Evolutionary conservation across 1,140 invertebrate species (phyloP).

Genomic region (Triops cancriformis): DNA sequence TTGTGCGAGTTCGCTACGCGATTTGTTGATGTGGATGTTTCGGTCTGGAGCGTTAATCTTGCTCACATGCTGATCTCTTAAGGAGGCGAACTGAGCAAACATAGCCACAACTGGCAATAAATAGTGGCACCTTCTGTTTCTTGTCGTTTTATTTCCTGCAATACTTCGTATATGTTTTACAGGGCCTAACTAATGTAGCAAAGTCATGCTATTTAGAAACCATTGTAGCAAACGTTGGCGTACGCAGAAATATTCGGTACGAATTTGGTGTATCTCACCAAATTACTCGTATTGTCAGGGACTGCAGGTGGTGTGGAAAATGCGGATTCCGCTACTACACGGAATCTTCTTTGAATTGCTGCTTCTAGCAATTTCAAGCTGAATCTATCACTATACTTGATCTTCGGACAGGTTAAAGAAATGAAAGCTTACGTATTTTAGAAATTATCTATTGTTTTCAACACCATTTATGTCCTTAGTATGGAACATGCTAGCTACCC

Average conservation of each 20-base stretch:
- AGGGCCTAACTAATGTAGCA: background rate
- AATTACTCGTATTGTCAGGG: too few relatives aligned
- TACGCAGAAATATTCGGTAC: too few relatives aligned
- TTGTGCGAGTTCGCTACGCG: background rate
- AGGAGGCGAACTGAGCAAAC: constrained; percentile 8
- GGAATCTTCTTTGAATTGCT: too few relatives aligned
- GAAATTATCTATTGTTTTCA: background rate
- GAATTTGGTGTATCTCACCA: too few relatives aligned
- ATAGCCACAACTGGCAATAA: constrained; percentile 10
- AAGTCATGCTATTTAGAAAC: too few relatives aligned
- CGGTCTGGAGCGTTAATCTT: background rate
- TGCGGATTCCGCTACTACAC: too few relatives aligned
- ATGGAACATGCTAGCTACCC: background rate
- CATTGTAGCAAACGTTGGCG: too few relatives aligned
- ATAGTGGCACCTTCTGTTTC: background rate
- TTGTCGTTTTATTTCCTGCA: background rate
- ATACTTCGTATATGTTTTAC: background rate
- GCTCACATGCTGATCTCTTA: constrained; percentile 2
- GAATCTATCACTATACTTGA: too few relatives aligned
- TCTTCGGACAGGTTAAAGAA: too few relatives aligned
- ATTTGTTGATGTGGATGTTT: background rate
- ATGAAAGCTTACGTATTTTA: background rate
- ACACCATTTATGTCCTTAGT: background rate
- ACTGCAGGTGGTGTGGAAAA: too few relatives aligned
- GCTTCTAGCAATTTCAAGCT: too few relatives aligned